Conservation (phyloP, 2,888 invertebrate species). For the Lycaena phlaeas region DNA sequence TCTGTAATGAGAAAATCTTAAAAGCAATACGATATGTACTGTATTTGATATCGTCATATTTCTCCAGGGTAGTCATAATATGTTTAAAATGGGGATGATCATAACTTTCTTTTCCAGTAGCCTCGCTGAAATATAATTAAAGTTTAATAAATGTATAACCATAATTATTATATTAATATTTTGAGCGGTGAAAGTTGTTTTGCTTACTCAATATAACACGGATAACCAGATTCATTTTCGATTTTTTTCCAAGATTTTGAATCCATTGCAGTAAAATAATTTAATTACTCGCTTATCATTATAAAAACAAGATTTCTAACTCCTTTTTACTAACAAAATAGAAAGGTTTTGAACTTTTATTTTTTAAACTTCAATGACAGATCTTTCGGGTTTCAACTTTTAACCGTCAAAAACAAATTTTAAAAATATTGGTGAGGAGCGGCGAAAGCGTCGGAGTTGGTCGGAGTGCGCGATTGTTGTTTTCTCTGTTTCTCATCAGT, state of each 20-base stretch:
- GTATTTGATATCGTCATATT: constrained; percentile 81
- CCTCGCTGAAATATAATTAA: constrained; percentile 51
- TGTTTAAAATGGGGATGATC: constrained; percentile 75
- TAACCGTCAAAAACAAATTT: background rate
- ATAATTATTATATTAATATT: constrained; percentile 1
- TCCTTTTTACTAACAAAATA: background rate
- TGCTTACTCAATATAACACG: constrained; percentile 73
- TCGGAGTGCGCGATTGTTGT: too few relatives aligned
- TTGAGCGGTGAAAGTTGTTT: constrained; percentile 38
- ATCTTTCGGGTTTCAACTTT: too few relatives aligned
- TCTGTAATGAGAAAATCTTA: constrained; percentile 68
- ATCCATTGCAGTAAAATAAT: constrained; percentile 30
- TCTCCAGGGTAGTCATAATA: constrained; percentile 71
- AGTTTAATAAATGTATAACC: constrained; percentile 12
- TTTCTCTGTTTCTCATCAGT: too few relatives aligned
- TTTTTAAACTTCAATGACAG: background rate
- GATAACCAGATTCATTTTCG: constrained; percentile 75
- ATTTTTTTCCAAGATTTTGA: constrained; percentile 65
- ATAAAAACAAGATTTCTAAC: background rate
- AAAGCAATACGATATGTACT: constrained; percentile 83
- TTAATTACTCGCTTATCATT: background rate
- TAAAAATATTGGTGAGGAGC: background rate
- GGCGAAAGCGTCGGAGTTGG: too few relatives aligned
- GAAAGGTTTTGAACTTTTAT: background rate
- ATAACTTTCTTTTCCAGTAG: constrained; percentile 63